Evolutionary conservation across 2,113 vertebrate genomes (phyloP).

Genomic region (Bufo bufo): DNA sequence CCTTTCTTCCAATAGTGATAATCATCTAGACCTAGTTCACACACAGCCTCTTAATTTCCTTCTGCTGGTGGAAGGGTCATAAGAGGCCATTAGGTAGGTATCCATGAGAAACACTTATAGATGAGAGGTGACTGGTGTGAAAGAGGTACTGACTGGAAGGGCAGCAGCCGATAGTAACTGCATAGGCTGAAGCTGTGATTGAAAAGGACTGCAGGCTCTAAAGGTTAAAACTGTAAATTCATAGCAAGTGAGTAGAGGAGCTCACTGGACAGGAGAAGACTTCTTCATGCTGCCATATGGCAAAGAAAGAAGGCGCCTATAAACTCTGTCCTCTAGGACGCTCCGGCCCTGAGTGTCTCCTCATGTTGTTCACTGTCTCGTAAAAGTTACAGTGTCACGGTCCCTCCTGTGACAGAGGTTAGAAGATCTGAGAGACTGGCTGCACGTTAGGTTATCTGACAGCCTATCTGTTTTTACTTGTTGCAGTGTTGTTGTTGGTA

Average conservation of each 20-base stretch:
- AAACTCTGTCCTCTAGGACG: background rate
- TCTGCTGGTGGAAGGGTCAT: background rate
- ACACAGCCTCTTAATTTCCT: background rate
- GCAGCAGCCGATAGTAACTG: background rate
- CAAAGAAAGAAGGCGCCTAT: background rate
- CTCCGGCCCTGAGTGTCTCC: background rate
- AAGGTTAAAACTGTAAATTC: constrained; percentile 27
- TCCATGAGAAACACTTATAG: background rate
- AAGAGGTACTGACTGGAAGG: background rate
- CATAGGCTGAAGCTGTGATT: background rate
- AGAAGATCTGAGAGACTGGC: too few species aligned
- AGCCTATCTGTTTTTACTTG: too few species aligned
- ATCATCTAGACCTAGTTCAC: too few species aligned
- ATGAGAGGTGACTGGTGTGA: background rate
- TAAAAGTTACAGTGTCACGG: too few species aligned
- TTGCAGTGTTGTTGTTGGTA: too few species aligned
- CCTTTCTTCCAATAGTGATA: background rate
- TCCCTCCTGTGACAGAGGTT: too few species aligned
- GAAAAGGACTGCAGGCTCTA: background rate
- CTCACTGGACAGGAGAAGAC: background rate
- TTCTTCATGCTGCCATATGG: constrained; percentile 1
- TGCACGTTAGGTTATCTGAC: too few species aligned
- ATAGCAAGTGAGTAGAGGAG: background rate
- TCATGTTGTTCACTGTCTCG: background rate
- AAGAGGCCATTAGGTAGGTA: background rate